phyloP scores from a whole-genome alignment of 1,140 invertebrate species.

The Papilio machaon region DNA sequence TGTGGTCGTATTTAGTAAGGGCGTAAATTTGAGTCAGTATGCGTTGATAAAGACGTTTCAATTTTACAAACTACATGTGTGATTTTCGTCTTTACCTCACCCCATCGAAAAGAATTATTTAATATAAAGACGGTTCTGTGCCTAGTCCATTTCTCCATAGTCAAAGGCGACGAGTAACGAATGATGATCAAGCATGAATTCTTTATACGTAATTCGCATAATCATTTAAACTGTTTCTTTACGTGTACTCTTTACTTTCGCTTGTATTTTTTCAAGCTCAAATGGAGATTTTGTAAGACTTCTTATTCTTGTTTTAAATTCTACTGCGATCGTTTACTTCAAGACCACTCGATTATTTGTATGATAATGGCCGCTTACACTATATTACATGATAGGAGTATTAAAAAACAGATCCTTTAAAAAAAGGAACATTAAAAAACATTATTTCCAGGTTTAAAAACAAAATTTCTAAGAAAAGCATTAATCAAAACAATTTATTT shows the following conservation, averaged over 20 bases:
- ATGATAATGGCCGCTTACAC: neutral
- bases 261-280: slow-evolving; percentile 4
- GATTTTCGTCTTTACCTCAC: neutral
- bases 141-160: neutral
- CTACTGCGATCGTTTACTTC: neutral
- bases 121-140: too few relatives aligned
- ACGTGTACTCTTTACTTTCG: neutral
- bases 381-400: too few relatives aligned
- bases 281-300: neutral
- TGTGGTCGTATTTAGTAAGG: too few relatives aligned
- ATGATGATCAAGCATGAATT: neutral
- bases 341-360: neutral
- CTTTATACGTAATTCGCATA: slow-evolving; percentile 23
- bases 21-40: neutral
- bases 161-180: slow-evolving; percentile 7
- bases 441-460: neutral
- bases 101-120: neutral
- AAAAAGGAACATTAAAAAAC: too few relatives aligned
- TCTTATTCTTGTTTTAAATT: neutral
- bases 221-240: slow-evolving; percentile 1
- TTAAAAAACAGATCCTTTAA: too few relatives aligned
- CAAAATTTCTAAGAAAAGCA: neutral
- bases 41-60: neutral
- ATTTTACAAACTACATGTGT: too few relatives aligned
- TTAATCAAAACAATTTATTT: neutral